Evolutionary conservation across 2,888 invertebrate genomes (phyloP).

Genomic region (Alsophila aescularia): DNA sequence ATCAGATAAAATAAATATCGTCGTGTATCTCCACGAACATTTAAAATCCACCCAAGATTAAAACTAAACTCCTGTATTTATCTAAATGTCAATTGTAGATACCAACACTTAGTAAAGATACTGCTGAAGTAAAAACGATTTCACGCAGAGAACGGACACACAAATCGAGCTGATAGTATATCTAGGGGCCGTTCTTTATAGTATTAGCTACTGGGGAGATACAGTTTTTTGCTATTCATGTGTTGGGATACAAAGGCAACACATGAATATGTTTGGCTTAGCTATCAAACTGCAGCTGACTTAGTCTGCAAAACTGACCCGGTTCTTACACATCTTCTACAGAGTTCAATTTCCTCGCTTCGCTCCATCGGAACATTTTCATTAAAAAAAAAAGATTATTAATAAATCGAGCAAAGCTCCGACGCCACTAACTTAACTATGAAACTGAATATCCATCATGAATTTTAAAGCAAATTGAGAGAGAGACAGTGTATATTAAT

Average conservation of each 20-base stretch:
- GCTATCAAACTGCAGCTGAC: too few species aligned
- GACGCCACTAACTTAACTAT: too few species aligned
- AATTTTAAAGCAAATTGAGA: too few species aligned
- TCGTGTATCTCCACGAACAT: not conserved
- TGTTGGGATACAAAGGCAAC: constrained; percentile 23
- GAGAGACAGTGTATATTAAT: too few species aligned
- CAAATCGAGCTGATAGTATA: constrained; percentile 61
- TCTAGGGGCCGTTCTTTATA: constrained; percentile 45
- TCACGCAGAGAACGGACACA: constrained; percentile 37
- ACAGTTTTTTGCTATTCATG: constrained; percentile 41
- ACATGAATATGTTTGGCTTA: too few species aligned
- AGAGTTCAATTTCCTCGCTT: too few species aligned
- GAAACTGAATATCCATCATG: too few species aligned
- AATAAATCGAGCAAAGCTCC: too few species aligned
- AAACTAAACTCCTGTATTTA: constrained; percentile 1
- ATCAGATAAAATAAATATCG: not conserved
- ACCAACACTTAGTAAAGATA: constrained; percentile 13
- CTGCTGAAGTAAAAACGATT: not conserved
- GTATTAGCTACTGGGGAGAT: constrained; percentile 51
- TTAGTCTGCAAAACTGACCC: too few species aligned
- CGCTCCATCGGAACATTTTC: too few species aligned
- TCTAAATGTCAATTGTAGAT: constrained; percentile 11
- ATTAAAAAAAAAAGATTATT: too few species aligned
- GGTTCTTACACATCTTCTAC: too few species aligned
- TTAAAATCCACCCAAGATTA: constrained; percentile 2